Conservation (phyloP, 1,140 invertebrate species). For the Drosophila saltans region DNA sequence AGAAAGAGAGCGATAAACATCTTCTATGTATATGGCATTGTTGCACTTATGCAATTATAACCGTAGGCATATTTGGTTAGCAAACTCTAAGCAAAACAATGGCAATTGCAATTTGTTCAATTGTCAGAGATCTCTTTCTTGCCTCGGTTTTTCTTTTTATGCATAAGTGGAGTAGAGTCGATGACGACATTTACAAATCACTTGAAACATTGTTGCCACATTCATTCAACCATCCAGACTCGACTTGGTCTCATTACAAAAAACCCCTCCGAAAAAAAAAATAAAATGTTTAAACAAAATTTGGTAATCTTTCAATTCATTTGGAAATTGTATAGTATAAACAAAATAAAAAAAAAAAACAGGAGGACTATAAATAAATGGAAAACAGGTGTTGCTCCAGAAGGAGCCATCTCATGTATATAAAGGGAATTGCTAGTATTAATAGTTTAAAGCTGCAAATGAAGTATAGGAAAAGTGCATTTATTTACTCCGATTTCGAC, state of each 20-base stretch:
- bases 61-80: constrained; percentile 57
- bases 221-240: constrained; percentile 7
- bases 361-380: no score
- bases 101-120: constrained; percentile 60
- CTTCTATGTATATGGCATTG: constrained; percentile 33
- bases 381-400: no score
- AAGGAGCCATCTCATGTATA: no score
- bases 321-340: no score
- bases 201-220: constrained; percentile 29
- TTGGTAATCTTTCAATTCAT: constrained; percentile 1
- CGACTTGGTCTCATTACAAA: neutral
- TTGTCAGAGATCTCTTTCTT: constrained; percentile 48
- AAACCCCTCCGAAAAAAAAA: no score
- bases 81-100: constrained; percentile 39
- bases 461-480: no score
- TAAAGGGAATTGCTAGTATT: no score
- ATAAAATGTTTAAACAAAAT: constrained; percentile 1
- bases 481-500: no score
- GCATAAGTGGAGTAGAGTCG: constrained; percentile 45
- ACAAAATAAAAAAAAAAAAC: no score
- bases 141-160: neutral
- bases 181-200: constrained; percentile 32
- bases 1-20: constrained; percentile 25
- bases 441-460: no score
- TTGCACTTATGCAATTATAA: constrained; percentile 64